phyloP scores from a whole-genome alignment of 37 sponge, comb jelly and placozoan genomes.

The Halisarca cf. caerulea region DNA sequence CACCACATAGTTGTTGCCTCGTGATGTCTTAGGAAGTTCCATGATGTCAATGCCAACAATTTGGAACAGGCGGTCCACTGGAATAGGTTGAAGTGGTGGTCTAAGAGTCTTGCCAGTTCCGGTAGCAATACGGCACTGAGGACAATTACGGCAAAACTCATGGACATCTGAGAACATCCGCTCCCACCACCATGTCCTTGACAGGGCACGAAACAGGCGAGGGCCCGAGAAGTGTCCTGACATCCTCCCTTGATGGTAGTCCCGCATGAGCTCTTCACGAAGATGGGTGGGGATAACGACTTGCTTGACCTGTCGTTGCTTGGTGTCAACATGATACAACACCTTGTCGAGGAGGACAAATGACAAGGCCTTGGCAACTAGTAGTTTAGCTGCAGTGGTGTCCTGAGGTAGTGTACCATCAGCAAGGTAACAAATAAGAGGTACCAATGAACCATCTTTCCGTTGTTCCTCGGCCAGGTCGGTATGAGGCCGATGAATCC shows the following conservation, averaged over 20 bases:
- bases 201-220: constrained; percentile 22
- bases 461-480: constrained; percentile 46
- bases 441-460: constrained; percentile 31
- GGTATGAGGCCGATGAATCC: background rate
- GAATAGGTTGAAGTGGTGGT: constrained; percentile 59
- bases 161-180: constrained; percentile 42
- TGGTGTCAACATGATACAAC: constrained; percentile 42
- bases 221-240: constrained; percentile 42
- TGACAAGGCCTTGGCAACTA: background rate
- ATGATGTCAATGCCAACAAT: constrained; percentile 59
- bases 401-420: constrained; percentile 47
- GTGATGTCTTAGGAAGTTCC: constrained; percentile 37
- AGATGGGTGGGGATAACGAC: constrained; percentile 56
- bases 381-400: background rate
- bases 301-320: constrained; percentile 34
- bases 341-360: constrained; percentile 41
- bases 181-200: constrained; percentile 57
- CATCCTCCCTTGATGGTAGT: constrained; percentile 39
- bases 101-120: constrained; percentile 13
- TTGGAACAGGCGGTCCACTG: constrained; percentile 55
- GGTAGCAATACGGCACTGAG: constrained; percentile 47
- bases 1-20: constrained; percentile 50
- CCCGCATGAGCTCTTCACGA: constrained; percentile 32
- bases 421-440: constrained; percentile 21
- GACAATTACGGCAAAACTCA: constrained; percentile 24